Percentiles rank a stretch among this genome's conserved stretches.
phyloP scores from a whole-genome alignment of 2,797 vertebrate species.

The Gymnocypris eckloni region DNA sequence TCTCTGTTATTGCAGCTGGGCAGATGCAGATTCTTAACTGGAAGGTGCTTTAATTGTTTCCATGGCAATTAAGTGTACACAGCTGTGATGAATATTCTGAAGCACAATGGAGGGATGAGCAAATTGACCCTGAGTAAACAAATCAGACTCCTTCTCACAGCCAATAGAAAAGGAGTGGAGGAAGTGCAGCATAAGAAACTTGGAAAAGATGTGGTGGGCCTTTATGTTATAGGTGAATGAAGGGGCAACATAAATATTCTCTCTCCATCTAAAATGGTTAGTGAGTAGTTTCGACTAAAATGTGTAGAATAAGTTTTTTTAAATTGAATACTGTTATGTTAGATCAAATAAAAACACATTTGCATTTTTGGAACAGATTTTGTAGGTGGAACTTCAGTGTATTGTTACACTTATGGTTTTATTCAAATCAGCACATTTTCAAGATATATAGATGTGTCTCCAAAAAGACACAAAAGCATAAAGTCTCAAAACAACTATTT shows the following conservation, averaged over 20 bases:
- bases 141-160: slow-evolving; percentile 44
- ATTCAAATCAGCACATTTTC: not conserved
- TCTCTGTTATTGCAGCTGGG: slow-evolving; percentile 63
- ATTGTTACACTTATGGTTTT: not conserved
- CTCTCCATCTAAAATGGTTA: not conserved
- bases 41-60: slow-evolving; percentile 62
- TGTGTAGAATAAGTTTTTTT: not conserved
- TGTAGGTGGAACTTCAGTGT: not conserved
- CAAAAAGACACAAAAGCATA: not conserved
- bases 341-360: not conserved
- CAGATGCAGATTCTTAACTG: slow-evolving; percentile 62
- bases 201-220: not conserved
- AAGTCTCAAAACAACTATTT: not conserved
- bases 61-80: slow-evolving; percentile 70
- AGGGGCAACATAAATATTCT: slow-evolving; percentile 10
- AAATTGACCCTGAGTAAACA: slow-evolving; percentile 58
- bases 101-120: slow-evolving; percentile 59
- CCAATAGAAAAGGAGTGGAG: slow-evolving; percentile 43
- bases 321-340: too few species aligned
- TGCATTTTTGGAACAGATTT: not conserved
- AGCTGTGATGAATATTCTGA: slow-evolving; percentile 65
- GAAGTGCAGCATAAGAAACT: slow-evolving; percentile 33
- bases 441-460: not conserved
- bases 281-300: not conserved
- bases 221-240: slow-evolving; percentile 30